Conservation (phyloP, 2,888 invertebrate genomes). For the Nezara viridula region DNA sequence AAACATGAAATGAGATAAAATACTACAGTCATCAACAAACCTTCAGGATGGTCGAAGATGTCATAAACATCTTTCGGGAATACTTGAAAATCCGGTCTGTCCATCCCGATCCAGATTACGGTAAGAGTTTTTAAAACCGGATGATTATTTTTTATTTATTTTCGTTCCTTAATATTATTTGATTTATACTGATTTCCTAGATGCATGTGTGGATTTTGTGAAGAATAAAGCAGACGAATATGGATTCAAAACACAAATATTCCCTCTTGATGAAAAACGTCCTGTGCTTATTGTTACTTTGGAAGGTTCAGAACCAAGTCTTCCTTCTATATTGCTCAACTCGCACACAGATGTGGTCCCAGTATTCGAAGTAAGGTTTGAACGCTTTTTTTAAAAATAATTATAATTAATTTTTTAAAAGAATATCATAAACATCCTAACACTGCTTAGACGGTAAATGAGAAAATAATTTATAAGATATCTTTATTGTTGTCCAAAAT, state of each 20-base stretch:
- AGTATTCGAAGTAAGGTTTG: conserved; percentile 37
- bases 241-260: conserved; percentile 76
- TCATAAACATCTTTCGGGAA: conserved; percentile 52
- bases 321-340: conserved; percentile 85
- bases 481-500: too few relatives aligned
- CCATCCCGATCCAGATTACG: conserved; percentile 61
- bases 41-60: not conserved
- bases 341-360: conserved; percentile 99
- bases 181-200: conserved; percentile 69
- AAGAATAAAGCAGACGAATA: conserved; percentile 80
- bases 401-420: too few relatives aligned
- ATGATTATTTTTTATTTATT: too few relatives aligned
- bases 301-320: conserved; percentile 79
- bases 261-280: conserved; percentile 76
- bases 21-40: not conserved
- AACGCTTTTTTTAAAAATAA: not conserved
- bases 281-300: conserved; percentile 89
- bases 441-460: too few relatives aligned
- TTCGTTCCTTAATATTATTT: not conserved
- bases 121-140: not conserved
- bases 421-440: too few relatives aligned
- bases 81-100: conserved; percentile 58
- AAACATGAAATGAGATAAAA: not conserved
- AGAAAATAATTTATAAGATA: too few relatives aligned
- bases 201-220: conserved; percentile 81